A percentile compares a stretch with the other conserved stretches of the same genome.
phyloP scores from a whole-genome alignment of 2,797 vertebrate species.

The Crenuchus spilurus region DNA sequence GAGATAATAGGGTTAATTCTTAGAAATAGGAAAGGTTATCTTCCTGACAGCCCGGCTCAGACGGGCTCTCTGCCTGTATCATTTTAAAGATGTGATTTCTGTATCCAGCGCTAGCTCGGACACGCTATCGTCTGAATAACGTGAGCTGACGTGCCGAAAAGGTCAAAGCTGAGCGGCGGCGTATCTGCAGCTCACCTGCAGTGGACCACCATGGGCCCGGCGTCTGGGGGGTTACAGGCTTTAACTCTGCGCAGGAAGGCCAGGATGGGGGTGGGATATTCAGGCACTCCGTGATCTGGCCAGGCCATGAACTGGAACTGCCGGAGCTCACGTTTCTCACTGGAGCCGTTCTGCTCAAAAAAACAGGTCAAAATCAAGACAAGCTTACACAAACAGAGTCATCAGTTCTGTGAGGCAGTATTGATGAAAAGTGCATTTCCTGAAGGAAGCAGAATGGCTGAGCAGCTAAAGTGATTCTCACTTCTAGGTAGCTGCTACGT shows the following conservation, averaged over 20 bases:
- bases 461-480: no score
- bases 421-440: no score
- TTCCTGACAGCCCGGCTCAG: neutral
- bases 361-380: neutral
- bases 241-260: conserved; percentile 91
- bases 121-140: neutral
- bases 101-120: neutral
- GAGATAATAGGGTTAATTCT: no score
- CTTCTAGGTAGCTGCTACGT: no score
- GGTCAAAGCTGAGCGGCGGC: conserved; percentile 1
- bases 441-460: no score
- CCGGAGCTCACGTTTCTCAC: conserved; percentile 91
- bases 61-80: neutral
- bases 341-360: conserved; percentile 86
- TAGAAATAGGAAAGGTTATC: neutral
- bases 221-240: conserved; percentile 89
- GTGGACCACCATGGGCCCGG: conserved; percentile 94
- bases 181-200: conserved; percentile 85
- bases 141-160: conserved; percentile 50
- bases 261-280: conserved; percentile 92
- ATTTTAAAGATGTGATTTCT: neutral
- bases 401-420: no score
- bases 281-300: conserved; percentile 96
- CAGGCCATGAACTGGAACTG: conserved; percentile 99
- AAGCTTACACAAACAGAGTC: no score